Evolutionary conservation across 2,888 invertebrate genomes (phyloP).

Genomic region (Doris montereyensis): DNA sequence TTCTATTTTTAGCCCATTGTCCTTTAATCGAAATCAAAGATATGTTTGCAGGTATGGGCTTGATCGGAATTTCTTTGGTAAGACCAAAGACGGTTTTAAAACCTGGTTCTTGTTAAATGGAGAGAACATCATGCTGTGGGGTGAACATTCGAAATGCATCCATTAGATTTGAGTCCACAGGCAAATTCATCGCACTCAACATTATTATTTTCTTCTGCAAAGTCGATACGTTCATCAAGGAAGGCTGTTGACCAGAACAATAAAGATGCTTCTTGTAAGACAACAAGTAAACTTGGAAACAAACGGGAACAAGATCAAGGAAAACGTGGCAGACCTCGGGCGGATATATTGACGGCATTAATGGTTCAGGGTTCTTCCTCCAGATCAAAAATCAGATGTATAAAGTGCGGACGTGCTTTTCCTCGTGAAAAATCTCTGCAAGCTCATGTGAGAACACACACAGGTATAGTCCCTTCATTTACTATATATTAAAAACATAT

Average conservation of each 20-base stretch:
- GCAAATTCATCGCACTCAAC: background rate
- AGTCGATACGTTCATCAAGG: no score
- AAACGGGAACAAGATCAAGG: conserved; percentile 66
- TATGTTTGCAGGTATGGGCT: conserved; percentile 44
- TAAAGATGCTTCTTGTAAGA: conserved; percentile 4
- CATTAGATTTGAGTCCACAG: conserved; percentile 32
- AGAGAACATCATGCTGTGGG: background rate
- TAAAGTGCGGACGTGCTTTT: conserved; percentile 81
- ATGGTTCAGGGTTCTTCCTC: conserved; percentile 82
- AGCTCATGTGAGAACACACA: conserved; percentile 76
- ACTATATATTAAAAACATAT: no score
- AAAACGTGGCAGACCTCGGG: conserved; percentile 80
- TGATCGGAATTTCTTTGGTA: conserved; percentile 27
- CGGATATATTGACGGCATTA: conserved; percentile 80
- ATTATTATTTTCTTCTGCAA: no score
- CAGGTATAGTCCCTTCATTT: no score
- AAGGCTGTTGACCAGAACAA: background rate
- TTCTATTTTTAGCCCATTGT: background rate
- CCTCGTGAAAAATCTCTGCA: conserved; percentile 84
- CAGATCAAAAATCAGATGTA: conserved; percentile 81
- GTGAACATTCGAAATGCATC: conserved; percentile 37
- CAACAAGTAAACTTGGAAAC: background rate
- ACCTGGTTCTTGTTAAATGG: conserved; percentile 58
- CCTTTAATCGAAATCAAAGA: background rate
- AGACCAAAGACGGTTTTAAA: conserved; percentile 51